phyloP scores from a whole-genome alignment of 2,797 vertebrate species.

The Manis crassicaudata region DNA sequence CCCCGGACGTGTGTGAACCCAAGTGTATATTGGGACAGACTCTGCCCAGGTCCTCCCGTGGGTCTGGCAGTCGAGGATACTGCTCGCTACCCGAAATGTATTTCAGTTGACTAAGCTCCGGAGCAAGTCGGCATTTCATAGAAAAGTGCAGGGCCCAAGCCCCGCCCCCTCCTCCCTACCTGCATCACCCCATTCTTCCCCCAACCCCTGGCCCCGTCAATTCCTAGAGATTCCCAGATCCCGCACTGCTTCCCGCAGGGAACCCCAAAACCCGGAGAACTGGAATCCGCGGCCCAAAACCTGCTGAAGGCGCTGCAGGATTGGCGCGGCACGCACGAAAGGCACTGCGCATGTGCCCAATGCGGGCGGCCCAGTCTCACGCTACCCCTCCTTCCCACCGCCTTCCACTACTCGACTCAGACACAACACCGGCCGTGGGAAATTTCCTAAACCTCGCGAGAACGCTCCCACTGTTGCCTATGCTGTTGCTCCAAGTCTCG shows the following conservation, averaged over 20 bases:
- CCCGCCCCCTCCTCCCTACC: background rate
- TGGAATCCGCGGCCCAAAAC: slow-evolving; percentile 51
- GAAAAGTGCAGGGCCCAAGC: background rate
- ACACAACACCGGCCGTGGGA: slow-evolving; percentile 88
- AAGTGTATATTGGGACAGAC: background rate
- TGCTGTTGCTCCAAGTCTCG: slow-evolving; percentile 69
- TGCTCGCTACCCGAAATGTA: background rate
- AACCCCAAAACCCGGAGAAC: slow-evolving; percentile 77
- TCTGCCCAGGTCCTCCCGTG: background rate
- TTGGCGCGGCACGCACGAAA: slow-evolving; percentile 55
- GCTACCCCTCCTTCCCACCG: slow-evolving; percentile 70
- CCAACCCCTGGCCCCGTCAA: background rate
- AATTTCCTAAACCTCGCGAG: slow-evolving; percentile 85
- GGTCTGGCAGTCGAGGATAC: background rate
- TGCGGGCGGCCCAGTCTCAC: slow-evolving; percentile 73
- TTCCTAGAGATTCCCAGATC: slow-evolving; percentile 77
- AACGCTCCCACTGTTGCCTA: background rate
- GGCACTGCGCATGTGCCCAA: slow-evolving; percentile 69
- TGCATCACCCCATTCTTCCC: background rate
- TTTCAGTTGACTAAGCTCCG: background rate
- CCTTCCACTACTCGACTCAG: slow-evolving; percentile 76
- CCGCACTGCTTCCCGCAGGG: slow-evolving; percentile 58
- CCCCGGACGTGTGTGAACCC: background rate
- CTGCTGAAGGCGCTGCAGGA: slow-evolving; percentile 52
- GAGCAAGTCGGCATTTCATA: background rate